phyloP scores from a whole-genome alignment of 2,113 vertebrate species.

The Paracanthobrama guichenoti region DNA sequence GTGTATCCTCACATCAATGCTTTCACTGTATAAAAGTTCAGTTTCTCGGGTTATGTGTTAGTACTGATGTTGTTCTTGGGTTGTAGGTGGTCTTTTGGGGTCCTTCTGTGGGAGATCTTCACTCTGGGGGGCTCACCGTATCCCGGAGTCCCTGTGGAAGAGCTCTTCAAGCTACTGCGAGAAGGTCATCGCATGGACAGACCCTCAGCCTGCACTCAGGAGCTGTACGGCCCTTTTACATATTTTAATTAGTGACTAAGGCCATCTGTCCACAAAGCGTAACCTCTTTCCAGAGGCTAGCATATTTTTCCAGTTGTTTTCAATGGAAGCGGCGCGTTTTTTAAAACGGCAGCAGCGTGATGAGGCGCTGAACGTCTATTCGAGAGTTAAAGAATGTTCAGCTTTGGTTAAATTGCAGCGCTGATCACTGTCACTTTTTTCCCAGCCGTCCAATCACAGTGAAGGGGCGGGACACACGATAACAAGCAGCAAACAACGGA shows the following conservation, averaged over 20 bases:
- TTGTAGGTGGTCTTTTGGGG: slow-evolving; percentile 95
- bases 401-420: too few species aligned
- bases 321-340: too few species aligned
- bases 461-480: too few species aligned
- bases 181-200: slow-evolving; percentile 99
- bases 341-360: too few species aligned
- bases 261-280: too few species aligned
- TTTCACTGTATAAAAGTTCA: background rate
- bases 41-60: background rate
- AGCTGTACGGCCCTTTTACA: slow-evolving; percentile 83
- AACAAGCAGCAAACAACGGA: too few species aligned
- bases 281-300: too few species aligned
- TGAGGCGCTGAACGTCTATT: too few species aligned
- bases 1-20: background rate
- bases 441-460: too few species aligned
- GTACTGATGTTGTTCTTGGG: background rate
- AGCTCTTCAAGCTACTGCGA: slow-evolving; percentile 98
- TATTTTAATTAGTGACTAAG: background rate
- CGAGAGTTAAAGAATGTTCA: too few species aligned
- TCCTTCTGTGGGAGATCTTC: slow-evolving; percentile 98
- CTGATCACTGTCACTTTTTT: too few species aligned
- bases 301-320: too few species aligned
- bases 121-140: slow-evolving; percentile 96
- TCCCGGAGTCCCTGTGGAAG: slow-evolving; percentile 93
- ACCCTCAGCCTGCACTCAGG: slow-evolving; percentile 94